A percentile compares a stretch with the other conserved stretches of the same genome.
Conservation (phyloP, 2,113 vertebrate genomes). For the Clarias magur region DNA sequence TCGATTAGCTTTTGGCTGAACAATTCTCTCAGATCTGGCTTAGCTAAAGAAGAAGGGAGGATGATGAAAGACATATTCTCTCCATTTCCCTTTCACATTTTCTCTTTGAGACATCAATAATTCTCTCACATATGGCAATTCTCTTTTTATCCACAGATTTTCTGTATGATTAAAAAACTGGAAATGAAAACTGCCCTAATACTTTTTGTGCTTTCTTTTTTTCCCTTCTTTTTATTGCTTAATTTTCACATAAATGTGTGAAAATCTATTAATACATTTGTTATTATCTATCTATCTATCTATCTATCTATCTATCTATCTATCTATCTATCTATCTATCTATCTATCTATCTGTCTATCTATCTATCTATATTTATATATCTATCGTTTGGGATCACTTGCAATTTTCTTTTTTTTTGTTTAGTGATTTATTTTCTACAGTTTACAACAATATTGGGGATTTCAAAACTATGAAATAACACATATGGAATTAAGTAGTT, state of each 20-base stretch:
- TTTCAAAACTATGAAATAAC: no score
- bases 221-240: background rate
- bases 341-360: no score
- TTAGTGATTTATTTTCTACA: no score
- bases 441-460: no score
- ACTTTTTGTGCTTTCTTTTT: background rate
- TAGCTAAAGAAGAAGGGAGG: constrained; percentile 39
- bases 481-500: no score
- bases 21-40: constrained; percentile 22
- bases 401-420: no score
- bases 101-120: constrained; percentile 45
- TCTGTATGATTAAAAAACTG: background rate
- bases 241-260: background rate
- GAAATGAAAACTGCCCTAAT: background rate
- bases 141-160: background rate
- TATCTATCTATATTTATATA: no score
- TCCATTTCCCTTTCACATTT: constrained; percentile 47
- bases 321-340: no score
- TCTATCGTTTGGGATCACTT: no score
- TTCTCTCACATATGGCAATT: constrained; percentile 32
- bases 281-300: no score
- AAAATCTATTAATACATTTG: no score
- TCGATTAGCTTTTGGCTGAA: constrained; percentile 37
- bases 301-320: no score
- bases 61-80: constrained; percentile 44